These are phyloP conservation scores for Panthera leo DNA, from an alignment of 2,113 vertebrate genomes.

Conservation along the genomic window DNA sequence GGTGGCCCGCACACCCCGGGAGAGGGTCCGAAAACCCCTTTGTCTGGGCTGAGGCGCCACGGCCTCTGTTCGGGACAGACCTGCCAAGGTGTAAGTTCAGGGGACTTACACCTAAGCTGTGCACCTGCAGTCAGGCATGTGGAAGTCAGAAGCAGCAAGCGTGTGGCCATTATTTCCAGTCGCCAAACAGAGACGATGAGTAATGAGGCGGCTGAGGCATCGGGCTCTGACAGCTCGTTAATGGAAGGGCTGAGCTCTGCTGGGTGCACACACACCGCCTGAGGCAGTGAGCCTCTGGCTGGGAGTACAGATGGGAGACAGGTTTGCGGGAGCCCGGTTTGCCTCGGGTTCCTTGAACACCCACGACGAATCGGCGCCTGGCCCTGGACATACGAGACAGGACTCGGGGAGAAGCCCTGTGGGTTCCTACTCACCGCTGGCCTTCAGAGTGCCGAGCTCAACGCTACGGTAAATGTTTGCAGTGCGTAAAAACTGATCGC, in stretches of 20 bases:
- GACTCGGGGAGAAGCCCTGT: not conserved
- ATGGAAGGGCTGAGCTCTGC: not conserved
- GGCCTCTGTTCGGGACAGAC: too few species aligned
- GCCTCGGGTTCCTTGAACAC: not conserved
- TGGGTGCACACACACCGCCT: not conserved
- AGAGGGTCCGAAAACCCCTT: not conserved
- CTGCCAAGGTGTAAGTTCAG: too few species aligned
- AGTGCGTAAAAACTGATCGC: not conserved
- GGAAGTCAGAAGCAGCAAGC: not conserved
- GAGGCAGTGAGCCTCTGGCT: not conserved
- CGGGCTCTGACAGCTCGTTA: not conserved
- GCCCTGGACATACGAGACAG: too few species aligned
- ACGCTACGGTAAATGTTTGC: not conserved
- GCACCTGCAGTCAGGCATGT: not conserved
- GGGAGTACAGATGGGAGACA: not conserved
- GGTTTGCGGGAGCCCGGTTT: not conserved
- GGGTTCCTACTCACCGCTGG: not conserved
- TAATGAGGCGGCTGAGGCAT: fast-evolving
- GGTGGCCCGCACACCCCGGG: fast-evolving
- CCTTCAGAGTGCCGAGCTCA: fast-evolving
- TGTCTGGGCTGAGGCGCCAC: not conserved
- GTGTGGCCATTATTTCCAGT: not conserved
- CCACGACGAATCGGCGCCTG: not conserved
- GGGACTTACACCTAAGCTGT: not conserved
- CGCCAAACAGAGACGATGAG: not conserved